Conservation (phyloP, 2,113 vertebrate species). For the Ochotona curzoniae region DNA sequence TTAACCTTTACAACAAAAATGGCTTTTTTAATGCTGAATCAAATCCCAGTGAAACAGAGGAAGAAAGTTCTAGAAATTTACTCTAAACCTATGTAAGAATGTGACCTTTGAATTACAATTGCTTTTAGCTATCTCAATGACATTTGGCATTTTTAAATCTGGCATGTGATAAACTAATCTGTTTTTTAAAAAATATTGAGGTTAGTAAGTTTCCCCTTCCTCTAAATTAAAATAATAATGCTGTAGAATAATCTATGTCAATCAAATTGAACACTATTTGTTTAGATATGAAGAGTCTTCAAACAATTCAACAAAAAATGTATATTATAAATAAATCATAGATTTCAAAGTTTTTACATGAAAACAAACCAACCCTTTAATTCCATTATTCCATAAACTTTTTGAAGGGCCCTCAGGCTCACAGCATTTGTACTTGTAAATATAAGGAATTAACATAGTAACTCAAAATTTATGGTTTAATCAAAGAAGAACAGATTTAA, state of each 20-base stretch:
- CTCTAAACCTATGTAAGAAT: constrained; percentile 60
- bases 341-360: no score
- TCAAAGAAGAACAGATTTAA: not conserved
- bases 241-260: not conserved
- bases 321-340: no score
- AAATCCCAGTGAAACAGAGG: constrained; percentile 52
- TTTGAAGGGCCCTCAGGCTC: not conserved
- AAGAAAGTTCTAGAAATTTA: constrained; percentile 53
- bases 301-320: no score
- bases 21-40: constrained; percentile 47
- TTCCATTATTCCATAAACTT: no score
- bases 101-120: constrained; percentile 78
- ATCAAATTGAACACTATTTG: not conserved
- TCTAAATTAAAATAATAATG: not conserved
- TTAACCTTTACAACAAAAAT: constrained; percentile 78
- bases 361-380: no score
- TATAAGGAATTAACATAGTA: not conserved
- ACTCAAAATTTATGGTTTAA: constrained; percentile 13
- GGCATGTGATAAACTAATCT: constrained; percentile 64
- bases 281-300: not conserved
- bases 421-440: not conserved
- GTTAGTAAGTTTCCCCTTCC: constrained; percentile 66
- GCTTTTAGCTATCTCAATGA: constrained; percentile 69
- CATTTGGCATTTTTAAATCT: constrained; percentile 73
- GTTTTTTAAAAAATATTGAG: constrained; percentile 56